Percentiles rank a stretch among this genome's conserved stretches.
Conservation (phyloP, 2,797 vertebrate species). For the Sarcoramphus papa region DNA sequence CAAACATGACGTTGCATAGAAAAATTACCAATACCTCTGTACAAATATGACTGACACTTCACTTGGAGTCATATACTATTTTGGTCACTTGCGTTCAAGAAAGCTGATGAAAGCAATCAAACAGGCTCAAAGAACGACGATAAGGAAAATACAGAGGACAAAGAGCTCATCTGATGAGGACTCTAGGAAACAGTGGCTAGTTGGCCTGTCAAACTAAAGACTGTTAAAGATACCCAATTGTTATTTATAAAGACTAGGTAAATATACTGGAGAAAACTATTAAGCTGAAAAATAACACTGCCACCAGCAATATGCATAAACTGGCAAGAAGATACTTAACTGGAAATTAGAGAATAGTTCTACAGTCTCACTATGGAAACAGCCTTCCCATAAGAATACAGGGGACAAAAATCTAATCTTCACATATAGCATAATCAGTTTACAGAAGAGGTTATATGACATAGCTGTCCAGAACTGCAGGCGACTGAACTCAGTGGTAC, state of each 20-base stretch:
- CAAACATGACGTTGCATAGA: neutral
- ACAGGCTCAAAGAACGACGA: neutral
- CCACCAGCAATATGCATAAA: neutral
- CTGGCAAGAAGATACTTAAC: neutral
- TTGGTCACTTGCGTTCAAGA: neutral
- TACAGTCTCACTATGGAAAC: neutral
- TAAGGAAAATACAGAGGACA: neutral
- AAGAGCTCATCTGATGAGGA: neutral
- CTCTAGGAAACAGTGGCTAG: neutral
- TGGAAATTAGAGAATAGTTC: neutral
- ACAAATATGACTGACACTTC: neutral
- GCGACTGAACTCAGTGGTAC: fast-evolving
- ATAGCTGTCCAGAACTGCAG: neutral
- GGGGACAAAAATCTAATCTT: neutral
- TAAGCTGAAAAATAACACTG: neutral
- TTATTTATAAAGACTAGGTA: neutral
- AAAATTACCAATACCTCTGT: neutral
- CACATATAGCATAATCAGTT: neutral
- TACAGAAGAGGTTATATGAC: neutral
- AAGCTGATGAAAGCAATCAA: neutral
- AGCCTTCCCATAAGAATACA: neutral
- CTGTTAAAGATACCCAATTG: neutral
- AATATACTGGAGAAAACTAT: neutral
- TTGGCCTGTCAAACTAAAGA: neutral
- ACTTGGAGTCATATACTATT: neutral